phyloP scores from a whole-genome alignment of 1,140 invertebrate genomes.

The Platyscapa corneri region DNA sequence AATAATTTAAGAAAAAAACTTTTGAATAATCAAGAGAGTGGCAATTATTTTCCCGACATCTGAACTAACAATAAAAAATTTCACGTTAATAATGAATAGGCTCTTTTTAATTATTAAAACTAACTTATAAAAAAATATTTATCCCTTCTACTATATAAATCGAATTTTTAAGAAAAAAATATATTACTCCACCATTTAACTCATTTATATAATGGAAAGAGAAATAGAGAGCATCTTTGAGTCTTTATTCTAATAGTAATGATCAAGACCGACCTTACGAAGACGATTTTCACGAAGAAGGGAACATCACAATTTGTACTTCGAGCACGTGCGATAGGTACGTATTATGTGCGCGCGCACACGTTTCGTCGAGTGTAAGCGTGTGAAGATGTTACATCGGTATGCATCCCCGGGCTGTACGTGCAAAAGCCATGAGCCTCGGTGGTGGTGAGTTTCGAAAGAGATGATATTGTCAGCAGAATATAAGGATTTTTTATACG shows the following conservation, averaged over 20 bases:
- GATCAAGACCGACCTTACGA: constrained; percentile 60
- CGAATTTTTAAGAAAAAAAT: too few relatives aligned
- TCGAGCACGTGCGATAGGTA: constrained; percentile 52
- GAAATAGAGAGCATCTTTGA: constrained; percentile 54
- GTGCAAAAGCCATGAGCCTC: neutral
- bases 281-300: constrained; percentile 61
- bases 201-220: constrained; percentile 56
- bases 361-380: too few relatives aligned
- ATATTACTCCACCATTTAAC: too few relatives aligned
- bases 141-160: too few relatives aligned
- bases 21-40: too few relatives aligned
- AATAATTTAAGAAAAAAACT: too few relatives aligned
- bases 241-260: constrained; percentile 70
- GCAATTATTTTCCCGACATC: too few relatives aligned
- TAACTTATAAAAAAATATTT: too few relatives aligned
- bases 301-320: constrained; percentile 69
- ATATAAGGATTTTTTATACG: neutral
- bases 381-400: too few relatives aligned
- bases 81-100: too few relatives aligned
- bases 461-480: neutral
- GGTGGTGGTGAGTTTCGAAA: neutral
- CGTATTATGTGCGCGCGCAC: neutral
- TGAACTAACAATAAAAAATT: too few relatives aligned
- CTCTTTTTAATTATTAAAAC: too few relatives aligned
- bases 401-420: neutral